Percentiles rank a stretch among this genome's conserved stretches.
These are phyloP conservation scores for Acanthaster planci DNA, from an alignment of 35 echinoderm and acorn worm species.

Conservation along the genomic window DNA sequence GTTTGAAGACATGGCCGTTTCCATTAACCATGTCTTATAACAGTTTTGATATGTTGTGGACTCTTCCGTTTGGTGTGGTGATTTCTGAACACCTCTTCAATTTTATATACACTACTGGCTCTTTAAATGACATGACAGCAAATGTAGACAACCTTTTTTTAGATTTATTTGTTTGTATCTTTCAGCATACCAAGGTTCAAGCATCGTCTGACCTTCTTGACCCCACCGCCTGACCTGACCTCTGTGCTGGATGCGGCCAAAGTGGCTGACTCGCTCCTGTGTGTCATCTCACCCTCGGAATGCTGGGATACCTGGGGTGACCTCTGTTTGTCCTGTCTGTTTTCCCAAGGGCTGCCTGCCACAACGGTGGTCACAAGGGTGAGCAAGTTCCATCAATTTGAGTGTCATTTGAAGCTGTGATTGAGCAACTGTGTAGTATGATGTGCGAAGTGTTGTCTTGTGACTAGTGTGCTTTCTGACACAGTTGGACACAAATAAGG, in stretches of 20 bases:
- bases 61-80: too few species aligned
- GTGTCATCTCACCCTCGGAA: slow-evolving; percentile 60
- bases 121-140: too few species aligned
- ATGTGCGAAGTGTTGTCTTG: too few species aligned
- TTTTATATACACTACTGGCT: too few species aligned
- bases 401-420: too few species aligned
- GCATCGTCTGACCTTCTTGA: slow-evolving; percentile 71
- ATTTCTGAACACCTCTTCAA: too few species aligned
- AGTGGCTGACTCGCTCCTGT: slow-evolving; percentile 78
- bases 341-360: slow-evolving; percentile 77
- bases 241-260: slow-evolving; percentile 89
- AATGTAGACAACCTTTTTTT: too few species aligned
- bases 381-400: not conserved
- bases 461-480: too few species aligned
- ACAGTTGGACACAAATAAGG: not conserved
- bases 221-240: slow-evolving; percentile 67
- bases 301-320: slow-evolving; percentile 77
- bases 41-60: too few species aligned
- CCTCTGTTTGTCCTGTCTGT: slow-evolving; percentile 73
- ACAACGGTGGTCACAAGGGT: slow-evolving; percentile 68
- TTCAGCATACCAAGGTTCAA: slow-evolving; percentile 90
- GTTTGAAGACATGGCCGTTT: too few species aligned
- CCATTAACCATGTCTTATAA: too few species aligned
- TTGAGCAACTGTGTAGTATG: too few species aligned
- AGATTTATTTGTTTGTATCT: not conserved